Evolutionary conservation across 1,140 invertebrate genomes (phyloP).

Genomic region (Fopius arisanus): DNA sequence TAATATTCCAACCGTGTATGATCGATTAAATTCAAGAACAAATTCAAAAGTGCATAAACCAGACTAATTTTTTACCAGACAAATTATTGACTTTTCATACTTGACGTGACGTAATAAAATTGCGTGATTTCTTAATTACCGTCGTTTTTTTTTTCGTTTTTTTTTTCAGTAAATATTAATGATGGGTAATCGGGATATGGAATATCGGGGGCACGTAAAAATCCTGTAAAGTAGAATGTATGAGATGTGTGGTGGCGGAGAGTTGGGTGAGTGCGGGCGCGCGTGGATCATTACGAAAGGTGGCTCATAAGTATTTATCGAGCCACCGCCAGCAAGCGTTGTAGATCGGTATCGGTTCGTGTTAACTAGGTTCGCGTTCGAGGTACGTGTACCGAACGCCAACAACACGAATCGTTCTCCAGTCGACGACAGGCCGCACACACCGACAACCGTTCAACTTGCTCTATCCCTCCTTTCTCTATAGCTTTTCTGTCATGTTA

Average conservation of each 20-base stretch:
- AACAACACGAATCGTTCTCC: conserved; percentile 38
- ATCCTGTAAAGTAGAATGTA: not conserved
- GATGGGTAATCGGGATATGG: too few species aligned
- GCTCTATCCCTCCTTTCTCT: not conserved
- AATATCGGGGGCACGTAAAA: not conserved
- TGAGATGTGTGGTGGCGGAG: not conserved
- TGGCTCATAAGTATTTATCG: conserved; percentile 46
- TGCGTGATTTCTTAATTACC: too few species aligned
- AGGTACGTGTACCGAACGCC: conserved; percentile 33
- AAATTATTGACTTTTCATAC: too few species aligned
- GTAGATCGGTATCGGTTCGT: conserved; percentile 44
- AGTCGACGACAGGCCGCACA: conserved; percentile 12
- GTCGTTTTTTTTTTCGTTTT: too few species aligned
- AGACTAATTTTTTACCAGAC: too few species aligned
- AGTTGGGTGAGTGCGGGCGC: not conserved
- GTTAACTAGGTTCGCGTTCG: conserved; percentile 45
- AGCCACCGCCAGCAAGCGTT: conserved; percentile 36
- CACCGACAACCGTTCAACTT: not conserved
- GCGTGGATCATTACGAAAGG: conserved; percentile 35
- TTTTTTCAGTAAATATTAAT: too few species aligned
- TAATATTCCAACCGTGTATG: too few species aligned
- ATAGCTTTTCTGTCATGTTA: not conserved
- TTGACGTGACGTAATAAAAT: too few species aligned
- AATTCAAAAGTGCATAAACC: too few species aligned
- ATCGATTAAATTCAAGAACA: too few species aligned